A percentile compares a stretch with the other conserved stretches of the same genome.
These are phyloP conservation scores for Heliangelus exortis DNA, from an alignment of 2,797 vertebrate species.

Conservation along the genomic window DNA sequence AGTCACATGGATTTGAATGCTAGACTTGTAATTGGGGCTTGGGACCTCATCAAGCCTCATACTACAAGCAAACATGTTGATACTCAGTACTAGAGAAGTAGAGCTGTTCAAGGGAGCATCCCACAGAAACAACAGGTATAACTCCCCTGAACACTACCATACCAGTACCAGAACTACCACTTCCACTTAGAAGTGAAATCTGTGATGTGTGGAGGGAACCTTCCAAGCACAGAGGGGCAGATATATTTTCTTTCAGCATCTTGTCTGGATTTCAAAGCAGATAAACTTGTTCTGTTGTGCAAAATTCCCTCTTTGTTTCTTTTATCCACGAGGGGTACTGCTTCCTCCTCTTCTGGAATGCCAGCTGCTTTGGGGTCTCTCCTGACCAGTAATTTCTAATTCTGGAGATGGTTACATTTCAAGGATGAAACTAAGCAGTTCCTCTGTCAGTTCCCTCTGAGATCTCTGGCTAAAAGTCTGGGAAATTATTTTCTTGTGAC, in stretches of 20 bases:
- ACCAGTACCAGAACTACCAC: not conserved
- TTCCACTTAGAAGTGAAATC: not conserved
- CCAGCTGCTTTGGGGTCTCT: not conserved
- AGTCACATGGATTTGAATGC: not conserved
- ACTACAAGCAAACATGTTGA: not conserved
- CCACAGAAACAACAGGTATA: not conserved
- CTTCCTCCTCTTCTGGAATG: not conserved
- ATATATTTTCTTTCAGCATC: not conserved
- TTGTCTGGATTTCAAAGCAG: not conserved
- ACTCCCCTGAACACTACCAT: not conserved
- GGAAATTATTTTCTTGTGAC: slow-evolving; percentile 42
- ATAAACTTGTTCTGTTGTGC: not conserved
- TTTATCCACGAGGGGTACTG: not conserved
- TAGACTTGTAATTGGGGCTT: not conserved
- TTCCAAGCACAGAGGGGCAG: not conserved
- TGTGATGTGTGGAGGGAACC: not conserved
- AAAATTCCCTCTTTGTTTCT: not conserved
- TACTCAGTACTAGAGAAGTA: not conserved
- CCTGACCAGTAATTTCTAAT: not conserved
- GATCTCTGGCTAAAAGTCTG: slow-evolving; percentile 34
- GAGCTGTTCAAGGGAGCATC: not conserved
- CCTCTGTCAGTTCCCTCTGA: not conserved
- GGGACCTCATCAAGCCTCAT: not conserved
- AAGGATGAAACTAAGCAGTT: slow-evolving; percentile 4
- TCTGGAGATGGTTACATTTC: not conserved